These are phyloP conservation scores for Crax fasciolata DNA, from an alignment of 2,797 vertebrate species.

Conservation along the genomic window DNA sequence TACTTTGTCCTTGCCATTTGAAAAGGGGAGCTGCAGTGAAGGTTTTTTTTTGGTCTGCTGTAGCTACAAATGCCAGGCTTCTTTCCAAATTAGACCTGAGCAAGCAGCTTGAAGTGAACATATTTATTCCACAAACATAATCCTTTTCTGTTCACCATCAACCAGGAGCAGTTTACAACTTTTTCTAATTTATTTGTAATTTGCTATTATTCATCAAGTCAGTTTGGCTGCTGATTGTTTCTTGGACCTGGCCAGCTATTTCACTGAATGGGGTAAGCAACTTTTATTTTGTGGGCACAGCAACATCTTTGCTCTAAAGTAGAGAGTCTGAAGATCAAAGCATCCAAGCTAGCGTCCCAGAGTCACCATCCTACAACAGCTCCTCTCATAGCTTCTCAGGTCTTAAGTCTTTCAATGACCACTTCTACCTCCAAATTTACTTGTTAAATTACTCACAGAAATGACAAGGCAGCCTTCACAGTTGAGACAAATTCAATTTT, in stretches of 20 bases:
- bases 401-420: background rate
- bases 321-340: background rate
- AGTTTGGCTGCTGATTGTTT: background rate
- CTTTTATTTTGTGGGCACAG: background rate
- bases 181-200: slow-evolving; percentile 27
- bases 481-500: slow-evolving; percentile 13
- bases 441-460: background rate
- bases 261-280: background rate
- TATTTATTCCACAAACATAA: slow-evolving; percentile 54
- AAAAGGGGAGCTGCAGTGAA: slow-evolving; percentile 30
- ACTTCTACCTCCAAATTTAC: background rate
- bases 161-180: background rate
- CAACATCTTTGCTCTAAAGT: background rate
- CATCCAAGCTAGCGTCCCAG: background rate
- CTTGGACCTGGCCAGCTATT: background rate
- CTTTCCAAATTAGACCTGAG: slow-evolving; percentile 56
- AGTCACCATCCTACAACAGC: background rate
- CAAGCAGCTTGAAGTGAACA: slow-evolving; percentile 34
- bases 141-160: slow-evolving; percentile 38
- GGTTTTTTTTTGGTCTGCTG: slow-evolving; percentile 34
- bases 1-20: slow-evolving; percentile 65
- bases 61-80: slow-evolving; percentile 47
- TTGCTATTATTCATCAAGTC: slow-evolving; percentile 27
- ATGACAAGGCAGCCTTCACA: background rate
- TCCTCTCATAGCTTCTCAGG: background rate